Conservation (phyloP, 2,113 vertebrate genomes). For the Taurulus bubalis region DNA sequence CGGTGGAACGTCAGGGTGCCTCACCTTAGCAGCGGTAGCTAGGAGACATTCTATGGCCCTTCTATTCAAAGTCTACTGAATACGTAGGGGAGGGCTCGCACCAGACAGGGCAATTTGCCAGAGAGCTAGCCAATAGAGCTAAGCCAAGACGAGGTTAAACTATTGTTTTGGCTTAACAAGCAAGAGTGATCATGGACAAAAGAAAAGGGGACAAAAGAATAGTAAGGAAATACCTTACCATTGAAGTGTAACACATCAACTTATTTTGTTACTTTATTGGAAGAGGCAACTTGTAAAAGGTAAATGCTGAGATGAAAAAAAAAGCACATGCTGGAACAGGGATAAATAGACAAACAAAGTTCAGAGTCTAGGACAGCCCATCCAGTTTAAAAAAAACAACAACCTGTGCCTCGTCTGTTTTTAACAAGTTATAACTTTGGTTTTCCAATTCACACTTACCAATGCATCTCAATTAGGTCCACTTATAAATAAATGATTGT, state of each 20-base stretch:
- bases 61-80: slow-evolving; percentile 81
- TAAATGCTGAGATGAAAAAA: slow-evolving; percentile 27
- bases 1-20: slow-evolving; percentile 72
- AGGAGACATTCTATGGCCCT: slow-evolving; percentile 76
- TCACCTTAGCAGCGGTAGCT: slow-evolving; percentile 83
- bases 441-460: slow-evolving; percentile 63
- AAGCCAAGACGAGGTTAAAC: slow-evolving; percentile 81
- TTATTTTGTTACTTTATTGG: slow-evolving; percentile 68
- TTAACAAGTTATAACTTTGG: slow-evolving; percentile 12
- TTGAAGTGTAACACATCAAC: slow-evolving; percentile 76
- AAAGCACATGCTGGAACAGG: background rate
- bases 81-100: slow-evolving; percentile 77
- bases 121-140: slow-evolving; percentile 81
- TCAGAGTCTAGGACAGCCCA: slow-evolving; percentile 7
- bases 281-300: slow-evolving; percentile 37
- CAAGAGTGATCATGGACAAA: slow-evolving; percentile 84
- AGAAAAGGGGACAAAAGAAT: slow-evolving; percentile 69
- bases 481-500: slow-evolving; percentile 66
- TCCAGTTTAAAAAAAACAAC: slow-evolving; percentile 21
- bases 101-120: slow-evolving; percentile 83
- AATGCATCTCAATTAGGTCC: slow-evolving; percentile 74
- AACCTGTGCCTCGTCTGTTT: slow-evolving; percentile 58
- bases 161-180: slow-evolving; percentile 85
- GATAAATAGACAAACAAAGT: background rate
- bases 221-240: slow-evolving; percentile 77